Evolutionary conservation across 2,888 invertebrate species (phyloP).

Genomic region (Coelinius sp.): DNA sequence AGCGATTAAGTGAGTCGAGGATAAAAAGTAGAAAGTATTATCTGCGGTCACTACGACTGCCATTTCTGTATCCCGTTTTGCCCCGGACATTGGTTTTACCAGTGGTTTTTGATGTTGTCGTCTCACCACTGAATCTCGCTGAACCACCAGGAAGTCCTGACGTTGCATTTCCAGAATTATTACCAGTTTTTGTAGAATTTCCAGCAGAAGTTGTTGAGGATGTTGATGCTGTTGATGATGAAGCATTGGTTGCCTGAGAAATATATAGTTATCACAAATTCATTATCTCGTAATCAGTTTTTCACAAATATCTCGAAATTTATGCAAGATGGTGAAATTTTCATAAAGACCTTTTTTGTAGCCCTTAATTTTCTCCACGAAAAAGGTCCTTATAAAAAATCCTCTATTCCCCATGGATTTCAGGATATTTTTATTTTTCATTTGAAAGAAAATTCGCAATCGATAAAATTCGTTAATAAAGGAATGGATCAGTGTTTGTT

Average conservation of each 20-base stretch:
- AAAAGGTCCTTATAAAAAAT: too few relatives aligned
- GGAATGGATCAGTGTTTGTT: too few relatives aligned
- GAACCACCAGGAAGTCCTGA: conserved; percentile 55
- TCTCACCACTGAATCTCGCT: conserved; percentile 55
- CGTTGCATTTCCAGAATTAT: conserved; percentile 50
- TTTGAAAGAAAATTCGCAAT: conserved; percentile 7
- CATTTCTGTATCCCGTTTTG: conserved; percentile 65
- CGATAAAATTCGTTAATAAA: not conserved
- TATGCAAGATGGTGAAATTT: too few relatives aligned
- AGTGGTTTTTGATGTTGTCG: conserved; percentile 57
- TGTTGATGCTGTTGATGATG: conserved; percentile 50
- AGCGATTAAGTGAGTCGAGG: conserved; percentile 40
- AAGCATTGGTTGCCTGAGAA: conserved; percentile 58
- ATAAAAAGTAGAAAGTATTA: conserved; percentile 59
- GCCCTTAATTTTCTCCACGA: too few relatives aligned
- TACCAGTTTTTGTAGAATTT: conserved; percentile 62
- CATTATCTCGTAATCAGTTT: too few relatives aligned
- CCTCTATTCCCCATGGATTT: too few relatives aligned
- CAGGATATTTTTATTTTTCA: too few relatives aligned
- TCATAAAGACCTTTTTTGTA: too few relatives aligned
- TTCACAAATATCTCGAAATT: too few relatives aligned
- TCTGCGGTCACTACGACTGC: conserved; percentile 66
- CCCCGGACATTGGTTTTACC: conserved; percentile 63
- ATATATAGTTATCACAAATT: not conserved
- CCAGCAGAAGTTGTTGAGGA: conserved; percentile 47